These are phyloP conservation scores for Exephanes ischioxanthus DNA, from an alignment of 2,888 invertebrate species.

Conservation along the genomic window DNA sequence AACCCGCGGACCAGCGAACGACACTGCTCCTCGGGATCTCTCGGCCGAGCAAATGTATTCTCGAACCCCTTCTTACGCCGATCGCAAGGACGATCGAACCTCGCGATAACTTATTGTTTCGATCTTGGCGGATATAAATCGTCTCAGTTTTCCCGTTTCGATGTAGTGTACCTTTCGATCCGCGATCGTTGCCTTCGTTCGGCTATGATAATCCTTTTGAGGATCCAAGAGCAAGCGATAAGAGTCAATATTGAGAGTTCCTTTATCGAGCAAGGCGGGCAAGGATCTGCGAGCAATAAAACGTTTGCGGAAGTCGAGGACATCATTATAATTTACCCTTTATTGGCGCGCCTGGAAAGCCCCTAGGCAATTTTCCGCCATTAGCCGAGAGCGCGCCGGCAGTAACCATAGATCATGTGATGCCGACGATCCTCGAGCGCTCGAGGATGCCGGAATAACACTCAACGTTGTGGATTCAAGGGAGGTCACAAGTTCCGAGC, in stretches of 20 bases:
- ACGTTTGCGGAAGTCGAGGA: slow-evolving; percentile 2
- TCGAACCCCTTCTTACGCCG: slow-evolving; percentile 56
- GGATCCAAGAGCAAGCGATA: not conserved
- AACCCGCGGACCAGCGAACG: slow-evolving; percentile 43
- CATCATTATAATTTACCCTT: slow-evolving; percentile 15
- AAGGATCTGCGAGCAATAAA: not conserved
- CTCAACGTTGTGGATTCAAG: not conserved
- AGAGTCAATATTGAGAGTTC: not conserved
- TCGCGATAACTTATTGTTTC: slow-evolving; percentile 23
- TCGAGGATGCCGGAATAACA: not conserved
- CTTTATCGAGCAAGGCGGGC: not conserved
- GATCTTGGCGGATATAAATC: slow-evolving; percentile 6
- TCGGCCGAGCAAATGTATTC: not conserved
- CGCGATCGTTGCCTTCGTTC: slow-evolving; percentile 44
- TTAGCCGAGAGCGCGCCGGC: not conserved
- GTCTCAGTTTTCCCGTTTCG: not conserved
- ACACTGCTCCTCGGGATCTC: slow-evolving; percentile 38
- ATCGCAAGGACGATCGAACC: slow-evolving; percentile 63
- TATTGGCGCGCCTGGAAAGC: not conserved
- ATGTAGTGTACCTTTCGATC: not conserved
- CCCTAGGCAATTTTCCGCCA: not conserved
- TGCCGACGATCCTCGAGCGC: no score
- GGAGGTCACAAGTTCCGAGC: not conserved
- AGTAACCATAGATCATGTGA: not conserved
- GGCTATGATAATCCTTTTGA: not conserved